phyloP scores from a whole-genome alignment of 1,140 invertebrate species.

The Bombus pascuorum region DNA sequence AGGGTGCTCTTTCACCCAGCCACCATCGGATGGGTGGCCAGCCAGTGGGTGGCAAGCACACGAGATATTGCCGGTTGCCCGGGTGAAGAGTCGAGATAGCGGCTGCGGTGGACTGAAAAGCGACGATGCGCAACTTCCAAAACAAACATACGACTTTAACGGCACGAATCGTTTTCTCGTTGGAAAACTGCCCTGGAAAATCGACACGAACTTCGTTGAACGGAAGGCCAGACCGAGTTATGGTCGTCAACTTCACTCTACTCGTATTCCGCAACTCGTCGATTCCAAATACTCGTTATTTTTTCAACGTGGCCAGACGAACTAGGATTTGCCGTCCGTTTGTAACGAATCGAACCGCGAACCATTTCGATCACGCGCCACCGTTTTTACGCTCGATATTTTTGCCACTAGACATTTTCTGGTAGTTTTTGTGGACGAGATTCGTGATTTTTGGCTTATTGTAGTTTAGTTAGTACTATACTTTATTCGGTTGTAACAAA shows the following conservation, averaged over 20 bases:
- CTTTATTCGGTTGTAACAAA: too few relatives aligned
- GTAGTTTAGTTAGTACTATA: neutral
- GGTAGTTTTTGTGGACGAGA: neutral
- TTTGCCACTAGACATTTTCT: neutral
- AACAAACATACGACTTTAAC: slow-evolving; percentile 69
- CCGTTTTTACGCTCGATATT: neutral
- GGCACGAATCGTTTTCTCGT: slow-evolving; percentile 63
- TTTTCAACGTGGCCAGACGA: slow-evolving; percentile 14
- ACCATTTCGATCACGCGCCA: neutral
- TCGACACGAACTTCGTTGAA: slow-evolving; percentile 42
- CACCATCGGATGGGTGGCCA: slow-evolving; percentile 30
- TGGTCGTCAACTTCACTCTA: slow-evolving; percentile 23
- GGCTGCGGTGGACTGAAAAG: slow-evolving; percentile 31
- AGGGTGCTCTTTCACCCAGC: slow-evolving; percentile 78
- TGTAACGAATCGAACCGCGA: neutral
- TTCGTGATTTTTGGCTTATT: neutral
- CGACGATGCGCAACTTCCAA: slow-evolving; percentile 64
- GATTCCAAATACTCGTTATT: slow-evolving; percentile 30
- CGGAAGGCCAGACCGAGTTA: slow-evolving; percentile 52
- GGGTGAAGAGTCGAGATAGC: slow-evolving; percentile 57
- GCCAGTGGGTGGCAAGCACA: slow-evolving; percentile 45
- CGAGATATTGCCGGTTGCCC: slow-evolving; percentile 54
- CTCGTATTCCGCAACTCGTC: slow-evolving; percentile 19
- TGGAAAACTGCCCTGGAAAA: slow-evolving; percentile 64
- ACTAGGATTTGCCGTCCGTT: neutral